Conservation (phyloP, 2,797 vertebrate species). For the Sphenopsis melanotis region DNA sequence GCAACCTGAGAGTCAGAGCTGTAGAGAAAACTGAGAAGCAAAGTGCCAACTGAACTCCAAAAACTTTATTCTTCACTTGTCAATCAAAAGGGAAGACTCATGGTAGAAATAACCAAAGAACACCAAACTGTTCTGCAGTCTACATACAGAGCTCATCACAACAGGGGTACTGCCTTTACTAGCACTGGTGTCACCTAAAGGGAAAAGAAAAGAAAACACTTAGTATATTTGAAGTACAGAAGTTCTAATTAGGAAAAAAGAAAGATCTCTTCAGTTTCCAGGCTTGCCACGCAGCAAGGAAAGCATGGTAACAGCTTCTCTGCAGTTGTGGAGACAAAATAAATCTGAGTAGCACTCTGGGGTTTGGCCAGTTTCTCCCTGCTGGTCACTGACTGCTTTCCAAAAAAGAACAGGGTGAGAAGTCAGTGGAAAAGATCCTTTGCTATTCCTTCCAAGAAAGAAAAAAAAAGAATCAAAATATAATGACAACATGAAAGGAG, state of each 20-base stretch:
- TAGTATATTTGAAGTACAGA: background rate
- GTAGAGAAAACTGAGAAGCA: background rate
- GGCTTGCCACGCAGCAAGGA: conserved; percentile 6
- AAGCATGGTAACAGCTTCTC: conserved; percentile 18
- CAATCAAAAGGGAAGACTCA: background rate
- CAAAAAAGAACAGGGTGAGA: conserved; percentile 3
- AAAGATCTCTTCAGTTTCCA: background rate
- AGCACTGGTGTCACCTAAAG: background rate
- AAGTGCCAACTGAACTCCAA: background rate
- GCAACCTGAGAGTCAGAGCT: background rate
- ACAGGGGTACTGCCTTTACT: background rate
- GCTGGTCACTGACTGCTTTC: conserved; percentile 13
- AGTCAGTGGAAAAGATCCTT: conserved; percentile 14
- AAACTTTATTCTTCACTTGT: background rate
- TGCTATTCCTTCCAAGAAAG: background rate
- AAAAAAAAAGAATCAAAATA: background rate
- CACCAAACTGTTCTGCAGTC: background rate
- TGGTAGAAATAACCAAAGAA: background rate
- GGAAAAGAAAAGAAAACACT: background rate
- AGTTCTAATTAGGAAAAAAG: background rate
- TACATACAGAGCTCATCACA: background rate
- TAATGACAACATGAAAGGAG: background rate
- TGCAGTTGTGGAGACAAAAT: conserved; percentile 45
- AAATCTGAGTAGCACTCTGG: conserved; percentile 2
- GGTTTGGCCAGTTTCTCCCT: conserved; percentile 23